These are phyloP conservation scores for Microlaimidae sp. DNA, from an alignment of 2,888 invertebrate genomes.

Conservation along the genomic window DNA sequence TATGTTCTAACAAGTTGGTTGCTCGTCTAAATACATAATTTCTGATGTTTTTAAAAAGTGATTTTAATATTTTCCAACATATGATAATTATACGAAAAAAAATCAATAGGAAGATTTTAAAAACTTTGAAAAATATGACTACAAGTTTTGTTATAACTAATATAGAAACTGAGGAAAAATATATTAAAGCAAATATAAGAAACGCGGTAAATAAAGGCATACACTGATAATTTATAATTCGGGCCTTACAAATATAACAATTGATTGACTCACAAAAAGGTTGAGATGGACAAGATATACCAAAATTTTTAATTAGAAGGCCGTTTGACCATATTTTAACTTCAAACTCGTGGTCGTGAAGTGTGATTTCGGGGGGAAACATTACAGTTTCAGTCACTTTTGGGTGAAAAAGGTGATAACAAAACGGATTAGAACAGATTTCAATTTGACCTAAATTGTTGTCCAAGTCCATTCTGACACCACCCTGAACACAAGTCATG, in stretches of 20 bases:
- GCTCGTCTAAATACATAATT: not conserved
- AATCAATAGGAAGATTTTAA: not conserved
- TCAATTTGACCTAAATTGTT: not conserved
- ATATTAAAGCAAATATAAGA: not conserved
- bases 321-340: not conserved
- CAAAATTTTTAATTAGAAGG: not conserved
- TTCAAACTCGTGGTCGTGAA: not conserved
- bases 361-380: not conserved
- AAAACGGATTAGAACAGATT: not conserved
- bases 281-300: not conserved
- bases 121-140: not conserved
- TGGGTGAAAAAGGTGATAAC: not conserved
- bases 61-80: too few relatives aligned
- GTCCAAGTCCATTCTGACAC: not conserved
- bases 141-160: not conserved
- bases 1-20: too few relatives aligned
- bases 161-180: not conserved
- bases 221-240: not conserved
- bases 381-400: not conserved
- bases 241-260: slow-evolving; percentile 1
- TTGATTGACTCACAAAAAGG: slow-evolving; percentile 9
- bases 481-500: not conserved
- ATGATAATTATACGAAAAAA: too few relatives aligned
- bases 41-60: too few relatives aligned
- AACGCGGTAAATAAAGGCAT: not conserved